Evolutionary conservation across 2,888 invertebrate genomes (phyloP), one percentile per base, ranked within the genome.

Genomic region (Acanthosoma haemorrhoidale): DNA sequence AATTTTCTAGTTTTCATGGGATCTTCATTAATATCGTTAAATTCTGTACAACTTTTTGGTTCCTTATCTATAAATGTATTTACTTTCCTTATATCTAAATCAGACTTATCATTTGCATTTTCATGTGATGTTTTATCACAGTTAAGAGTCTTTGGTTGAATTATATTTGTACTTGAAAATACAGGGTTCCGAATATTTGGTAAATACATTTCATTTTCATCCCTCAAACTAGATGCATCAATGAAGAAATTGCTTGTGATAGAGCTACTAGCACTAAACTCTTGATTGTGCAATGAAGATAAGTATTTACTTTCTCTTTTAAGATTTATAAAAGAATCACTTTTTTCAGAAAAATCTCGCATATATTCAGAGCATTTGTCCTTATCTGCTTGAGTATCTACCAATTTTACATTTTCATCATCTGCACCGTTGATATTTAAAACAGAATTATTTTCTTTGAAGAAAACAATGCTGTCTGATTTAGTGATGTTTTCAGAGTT

Each of bases 201-300:
- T 66, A 66, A 66, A 58, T 68, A 68, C 57, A 74, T 59, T 74
- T 88, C 86, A 70, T 83, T 85, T 77, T 91, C 90, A 78, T 91
- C 91, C 21, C 85, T 84, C 73, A 91, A 81, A 77, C 86, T 87
- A 6, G 91, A 87, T 15, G 90, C 91, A 78, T 91, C 90, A 74
- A 91, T 91, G 76, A 91, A 91, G 78, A 88, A 91, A 71, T 86
- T 85, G 80, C 78, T 83, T 77, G 73, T 39, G n/a, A 39, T 25
- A 2, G 39, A 18, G 39, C n/a, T 63, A 63, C 13, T 39, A 38
- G 38, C 21, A 39, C 29, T 63, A 21, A 34, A 63, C 11, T 63
- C 63, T n/a, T 63, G 39, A 39, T 38, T 63, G 39, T 5, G 38
- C 13, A 39, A 38, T 15, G 63, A n/a, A 25, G 63, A 25, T 25